phyloP scores from a whole-genome alignment of 2,888 invertebrate genomes.

The Tenthredo notha region DNA sequence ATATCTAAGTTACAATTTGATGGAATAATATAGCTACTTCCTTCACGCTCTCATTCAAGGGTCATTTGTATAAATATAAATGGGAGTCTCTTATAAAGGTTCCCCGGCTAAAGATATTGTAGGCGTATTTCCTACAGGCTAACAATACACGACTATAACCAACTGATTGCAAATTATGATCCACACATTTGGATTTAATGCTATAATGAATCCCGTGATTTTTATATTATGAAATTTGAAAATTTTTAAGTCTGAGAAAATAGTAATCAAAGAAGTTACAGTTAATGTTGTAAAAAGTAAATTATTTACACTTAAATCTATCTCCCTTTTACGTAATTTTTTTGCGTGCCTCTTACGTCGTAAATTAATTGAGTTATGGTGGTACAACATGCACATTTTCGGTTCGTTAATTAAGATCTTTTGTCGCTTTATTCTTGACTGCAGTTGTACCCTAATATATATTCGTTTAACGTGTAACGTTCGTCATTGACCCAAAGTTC shows the following conservation, averaged over 20 bases:
- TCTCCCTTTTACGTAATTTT: neutral
- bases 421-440: neutral
- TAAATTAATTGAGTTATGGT: neutral
- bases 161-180: conserved; percentile 35
- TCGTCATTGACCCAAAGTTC: conserved; percentile 13
- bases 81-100: neutral
- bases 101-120: neutral
- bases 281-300: neutral
- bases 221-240: neutral
- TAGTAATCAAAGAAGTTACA: neutral
- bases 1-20: conserved; percentile 18
- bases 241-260: neutral
- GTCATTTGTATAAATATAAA: conserved; percentile 10
- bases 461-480: conserved; percentile 13
- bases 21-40: conserved; percentile 17
- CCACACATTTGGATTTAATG: neutral
- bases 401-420: neutral
- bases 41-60: conserved; percentile 22
- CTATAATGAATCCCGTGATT: neutral
- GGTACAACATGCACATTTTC: neutral
- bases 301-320: neutral
- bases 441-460: neutral
- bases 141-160: conserved; percentile 7
- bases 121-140: conserved; percentile 28
- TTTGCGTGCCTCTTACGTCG: neutral